Base-by-base conservation (phyloP, 2,888 invertebrate species). In the Dryococelus australis region DNA sequence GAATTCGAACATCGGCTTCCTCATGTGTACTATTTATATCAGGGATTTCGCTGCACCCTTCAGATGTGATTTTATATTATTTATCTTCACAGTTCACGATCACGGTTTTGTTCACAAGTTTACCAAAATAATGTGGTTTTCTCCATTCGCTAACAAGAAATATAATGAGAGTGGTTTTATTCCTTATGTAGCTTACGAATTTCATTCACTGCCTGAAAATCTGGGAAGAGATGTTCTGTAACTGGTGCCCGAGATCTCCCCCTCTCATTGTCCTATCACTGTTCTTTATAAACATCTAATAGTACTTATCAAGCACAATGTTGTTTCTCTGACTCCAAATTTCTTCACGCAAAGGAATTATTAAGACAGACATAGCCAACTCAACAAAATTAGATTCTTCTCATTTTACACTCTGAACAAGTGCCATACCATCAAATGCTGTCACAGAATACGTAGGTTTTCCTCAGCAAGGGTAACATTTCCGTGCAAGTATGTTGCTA, bases 181-280 rank as follows among this genome's bases (percentile, higher is more conserved):
- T n/a, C n/a, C n/a, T n/a, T n/a, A 79, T 79, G n/a, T 79, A 27
- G 9, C 79, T 79, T 79, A 79, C 16, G n/a, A 79, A 79, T n/a
- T n/a, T n/a, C n/a, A n/a, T n/a, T n/a, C n/a, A n/a, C n/a, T n/a
- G n/a, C n/a, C n/a, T n/a, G n/a, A 79, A 0, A 79, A 20, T 79
- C 5, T 79, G 79, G 79, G 79, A 8, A 79, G n/a, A n/a, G 79
- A 79, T 20, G 0, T 24, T 79, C 79, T 79, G 79, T 24, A 79
- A 8, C 5, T 8, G 79, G 79, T 79, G 79, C 4, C 79, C 9
- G 79, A 79, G 79, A 16, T 79, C 79, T 24, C 20, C 13, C n/a
- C 13, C 79, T 79, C 79, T 79, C 26, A 79, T 79, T 79, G n/a
- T 3, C n/a, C 79, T 79, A 16, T 79, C 79, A 24, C 79, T 79